phyloP scores from a whole-genome alignment of 1,140 invertebrate species.

The Drosophila rufa region DNA sequence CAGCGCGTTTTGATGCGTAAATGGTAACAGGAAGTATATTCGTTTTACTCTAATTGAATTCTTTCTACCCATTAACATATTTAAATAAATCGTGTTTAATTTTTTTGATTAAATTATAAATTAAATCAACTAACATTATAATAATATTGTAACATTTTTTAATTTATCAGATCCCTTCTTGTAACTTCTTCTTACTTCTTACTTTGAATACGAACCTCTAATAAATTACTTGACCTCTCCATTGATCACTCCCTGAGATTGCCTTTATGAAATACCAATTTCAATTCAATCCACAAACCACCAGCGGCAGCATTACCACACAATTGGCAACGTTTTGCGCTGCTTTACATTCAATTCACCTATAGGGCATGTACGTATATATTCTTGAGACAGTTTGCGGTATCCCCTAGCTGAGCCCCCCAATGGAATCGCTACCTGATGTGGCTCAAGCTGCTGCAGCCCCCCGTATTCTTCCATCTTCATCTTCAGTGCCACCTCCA shows the following conservation, averaged over 20 bases:
- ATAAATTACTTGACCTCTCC: conserved; percentile 1
- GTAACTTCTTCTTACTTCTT: neutral
- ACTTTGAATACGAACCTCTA: neutral
- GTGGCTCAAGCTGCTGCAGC: neutral
- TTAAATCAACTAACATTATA: no score
- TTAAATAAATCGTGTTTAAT: no score
- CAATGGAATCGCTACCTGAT: conserved; percentile 4
- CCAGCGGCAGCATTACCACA: conserved; percentile 33
- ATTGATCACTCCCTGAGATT: conserved; percentile 30
- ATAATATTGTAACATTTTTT: no score
- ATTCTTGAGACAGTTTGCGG: conserved; percentile 32
- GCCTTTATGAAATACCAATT: conserved; percentile 40
- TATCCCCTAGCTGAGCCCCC: conserved; percentile 29
- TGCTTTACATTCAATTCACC: conserved; percentile 47
- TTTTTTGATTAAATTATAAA: no score
- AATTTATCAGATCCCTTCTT: no score
- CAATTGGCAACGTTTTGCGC: conserved; percentile 44
- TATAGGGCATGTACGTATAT: conserved; percentile 31
- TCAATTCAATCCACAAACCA: conserved; percentile 34
- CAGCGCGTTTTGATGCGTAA: conserved; percentile 33
- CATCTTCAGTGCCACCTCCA: conserved; percentile 17
- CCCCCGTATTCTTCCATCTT: conserved; percentile 12
- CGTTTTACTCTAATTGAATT: neutral
- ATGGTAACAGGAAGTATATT: conserved; percentile 39
- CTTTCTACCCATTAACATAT: neutral